Percentiles rank a stretch among this genome's conserved stretches.
Evolutionary conservation across 2,888 invertebrate genomes (phyloP).

Genomic region (Ethmia dodecea): DNA sequence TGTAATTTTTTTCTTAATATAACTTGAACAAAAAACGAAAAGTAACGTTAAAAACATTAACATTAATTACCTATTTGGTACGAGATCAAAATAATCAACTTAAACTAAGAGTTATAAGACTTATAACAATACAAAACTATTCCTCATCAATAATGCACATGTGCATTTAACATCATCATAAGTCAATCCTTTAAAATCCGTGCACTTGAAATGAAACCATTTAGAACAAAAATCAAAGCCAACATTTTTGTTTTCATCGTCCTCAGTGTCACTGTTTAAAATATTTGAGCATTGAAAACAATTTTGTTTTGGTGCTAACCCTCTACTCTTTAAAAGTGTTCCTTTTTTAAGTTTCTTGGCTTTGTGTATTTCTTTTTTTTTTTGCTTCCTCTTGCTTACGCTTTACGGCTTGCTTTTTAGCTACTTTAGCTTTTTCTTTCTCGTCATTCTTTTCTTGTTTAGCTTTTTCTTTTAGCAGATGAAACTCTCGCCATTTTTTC

Average conservation of each 20-base stretch:
- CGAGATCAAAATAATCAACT: too few species aligned
- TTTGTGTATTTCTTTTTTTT: slow-evolving; percentile 9
- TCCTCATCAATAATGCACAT: too few species aligned
- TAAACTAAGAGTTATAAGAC: too few species aligned
- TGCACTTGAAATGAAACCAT: slow-evolving; percentile 3
- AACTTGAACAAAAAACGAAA: too few species aligned
- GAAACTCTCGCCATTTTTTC: too few species aligned
- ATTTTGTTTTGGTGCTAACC: slow-evolving; percentile 8
- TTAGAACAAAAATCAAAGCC: slow-evolving; percentile 1
- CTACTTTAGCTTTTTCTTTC: background rate
- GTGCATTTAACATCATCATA: slow-evolving; percentile 4
- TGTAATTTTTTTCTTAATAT: too few species aligned
- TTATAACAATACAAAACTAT: too few species aligned
- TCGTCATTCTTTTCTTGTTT: too few species aligned
- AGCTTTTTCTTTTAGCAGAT: too few species aligned
- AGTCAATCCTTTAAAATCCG: background rate
- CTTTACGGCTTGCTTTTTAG: slow-evolving; percentile 9
- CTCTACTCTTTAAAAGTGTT: slow-evolving; percentile 6
- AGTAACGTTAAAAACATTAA: too few species aligned
- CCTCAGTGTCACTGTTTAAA: background rate
- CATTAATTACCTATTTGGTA: too few species aligned
- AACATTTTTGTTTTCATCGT: slow-evolving; percentile 3
- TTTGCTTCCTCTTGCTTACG: slow-evolving; percentile 11
- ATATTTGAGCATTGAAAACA: background rate
- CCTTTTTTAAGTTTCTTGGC: slow-evolving; percentile 10